These are phyloP conservation scores for Hucho hucho DNA, from an alignment of 2,113 vertebrate genomes.

Conservation along the genomic window DNA sequence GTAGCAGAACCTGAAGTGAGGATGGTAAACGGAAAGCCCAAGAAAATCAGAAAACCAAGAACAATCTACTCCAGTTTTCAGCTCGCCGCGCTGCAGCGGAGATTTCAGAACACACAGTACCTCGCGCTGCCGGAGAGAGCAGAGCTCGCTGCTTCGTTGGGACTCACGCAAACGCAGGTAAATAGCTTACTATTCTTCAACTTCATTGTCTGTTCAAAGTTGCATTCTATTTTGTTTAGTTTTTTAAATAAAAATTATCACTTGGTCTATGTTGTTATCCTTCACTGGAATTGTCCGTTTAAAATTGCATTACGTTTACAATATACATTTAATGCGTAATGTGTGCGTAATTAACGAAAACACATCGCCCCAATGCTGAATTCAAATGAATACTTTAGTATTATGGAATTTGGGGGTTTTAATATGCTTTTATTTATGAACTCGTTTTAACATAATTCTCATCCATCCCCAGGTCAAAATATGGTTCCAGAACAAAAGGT, in stretches of 20 bases:
- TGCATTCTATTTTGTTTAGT: background rate
- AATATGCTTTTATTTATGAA: background rate
- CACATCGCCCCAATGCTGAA: background rate
- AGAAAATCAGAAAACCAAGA: slow-evolving; percentile 96
- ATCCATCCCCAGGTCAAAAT: slow-evolving; percentile 87
- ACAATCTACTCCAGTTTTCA: slow-evolving; percentile 99
- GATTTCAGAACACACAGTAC: slow-evolving; percentile 99
- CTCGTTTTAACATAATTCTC: background rate
- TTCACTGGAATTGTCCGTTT: background rate
- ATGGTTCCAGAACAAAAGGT: slow-evolving; percentile 99
- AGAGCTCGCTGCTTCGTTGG: slow-evolving; percentile 92
- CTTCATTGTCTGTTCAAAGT: background rate
- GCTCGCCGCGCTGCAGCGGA: slow-evolving; percentile 93
- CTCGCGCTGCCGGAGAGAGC: slow-evolving; percentile 96
- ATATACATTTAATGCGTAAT: background rate
- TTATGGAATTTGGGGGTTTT: background rate
- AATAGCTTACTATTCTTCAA: background rate
- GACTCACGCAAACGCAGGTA: slow-evolving; percentile 98
- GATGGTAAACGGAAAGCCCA: slow-evolving; percentile 99
- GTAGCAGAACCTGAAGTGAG: slow-evolving; percentile 91
- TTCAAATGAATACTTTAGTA: background rate
- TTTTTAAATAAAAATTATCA: background rate
- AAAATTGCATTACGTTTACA: background rate
- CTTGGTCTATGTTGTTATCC: background rate
- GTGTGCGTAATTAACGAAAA: background rate